Base-by-base conservation (phyloP, 2,888 invertebrate species). In the Dyspetes luteomarginatus region DNA sequence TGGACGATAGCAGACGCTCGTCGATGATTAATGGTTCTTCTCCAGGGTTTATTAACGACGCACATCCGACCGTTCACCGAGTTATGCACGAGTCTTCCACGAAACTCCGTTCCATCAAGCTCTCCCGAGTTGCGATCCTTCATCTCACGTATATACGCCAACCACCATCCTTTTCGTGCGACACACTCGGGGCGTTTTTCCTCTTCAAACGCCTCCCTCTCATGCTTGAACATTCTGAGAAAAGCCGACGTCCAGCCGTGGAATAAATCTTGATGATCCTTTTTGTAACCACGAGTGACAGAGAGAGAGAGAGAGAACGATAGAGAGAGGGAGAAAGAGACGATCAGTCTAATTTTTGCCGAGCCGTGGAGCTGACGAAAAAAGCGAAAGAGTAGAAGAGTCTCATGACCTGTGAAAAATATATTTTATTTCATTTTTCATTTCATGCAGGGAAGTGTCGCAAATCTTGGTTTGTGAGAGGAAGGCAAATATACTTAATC, bases 21-120 rank as follows among this genome's bases (percentile, higher is more conserved):
- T 41, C 83, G 85, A 89, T 89, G 89, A 89, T 89, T 89, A 89
- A 89, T 88, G 86, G 78, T 78, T 75, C 86, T 88, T 84, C 89
- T 88, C 89, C 89, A 80, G 78, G 85, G 86, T 89, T 89, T 89
- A 89, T 89, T 88, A 89, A 89, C 89, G 89, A 88, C 83, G 86
- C 82, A 73, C 76, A 78, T 82, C 83, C 78, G 69, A 48, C 69
- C 41, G 69, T 74, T 74, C 65, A 43, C 41, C 56, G 77, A 80
- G 72, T 67, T 73, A 79, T 78, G 75, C 81, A 64, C 77, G 73
- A 82, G 75, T 82, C 83, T 82, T 83, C 76, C 82, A 74, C 78
- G 68, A 81, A 74, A 79, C 28, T 69, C 50, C 17, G 65, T 58
- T n/a, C n/a, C n/a, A n/a, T n/a, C n/a, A 71, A 19, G 7, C 55